These are phyloP conservation scores for Brachionus rubens DNA, from an alignment of 1,140 invertebrate species.

Conservation along the genomic window DNA sequence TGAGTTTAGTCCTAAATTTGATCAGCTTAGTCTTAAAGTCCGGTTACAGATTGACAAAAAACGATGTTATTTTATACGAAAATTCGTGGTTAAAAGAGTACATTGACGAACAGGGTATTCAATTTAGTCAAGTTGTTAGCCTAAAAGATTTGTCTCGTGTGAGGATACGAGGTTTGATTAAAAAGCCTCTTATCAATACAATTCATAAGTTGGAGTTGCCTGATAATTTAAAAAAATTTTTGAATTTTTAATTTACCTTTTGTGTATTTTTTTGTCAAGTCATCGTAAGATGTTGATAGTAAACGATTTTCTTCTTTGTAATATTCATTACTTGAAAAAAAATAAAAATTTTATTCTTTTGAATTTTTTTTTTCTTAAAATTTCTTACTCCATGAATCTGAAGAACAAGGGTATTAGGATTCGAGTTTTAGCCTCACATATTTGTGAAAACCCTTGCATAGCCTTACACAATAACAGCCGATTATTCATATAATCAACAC, in stretches of 20 bases:
- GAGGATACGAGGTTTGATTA: neutral
- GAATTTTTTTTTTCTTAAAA: neutral
- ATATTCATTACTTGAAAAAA: slow-evolving; percentile 53
- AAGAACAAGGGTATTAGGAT: slow-evolving; percentile 75
- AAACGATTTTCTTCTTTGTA: slow-evolving; percentile 50
- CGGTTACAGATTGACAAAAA: slow-evolving; percentile 1
- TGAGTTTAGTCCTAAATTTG: neutral
- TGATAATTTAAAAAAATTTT: slow-evolving; percentile 19
- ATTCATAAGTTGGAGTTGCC: neutral
- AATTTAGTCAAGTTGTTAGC: neutral
- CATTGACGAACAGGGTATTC: neutral
- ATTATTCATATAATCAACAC: slow-evolving; percentile 70
- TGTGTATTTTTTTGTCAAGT: slow-evolving; percentile 35
- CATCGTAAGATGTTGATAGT: slow-evolving; percentile 39
- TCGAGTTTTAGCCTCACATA: slow-evolving; percentile 73
- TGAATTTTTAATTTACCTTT: slow-evolving; percentile 48
- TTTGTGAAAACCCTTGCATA: slow-evolving; percentile 70
- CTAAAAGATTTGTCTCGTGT: neutral
- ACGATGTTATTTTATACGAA: neutral
- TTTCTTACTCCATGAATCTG: slow-evolving; percentile 70
- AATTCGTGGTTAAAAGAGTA: slow-evolving; percentile 30
- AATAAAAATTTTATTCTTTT: slow-evolving; percentile 29
- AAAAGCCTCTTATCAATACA: neutral
- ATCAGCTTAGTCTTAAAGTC: neutral
- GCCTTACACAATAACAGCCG: slow-evolving; percentile 75